phyloP scores from a whole-genome alignment of 92 coral and sea anemone species.

The Heliopora coerulea region DNA sequence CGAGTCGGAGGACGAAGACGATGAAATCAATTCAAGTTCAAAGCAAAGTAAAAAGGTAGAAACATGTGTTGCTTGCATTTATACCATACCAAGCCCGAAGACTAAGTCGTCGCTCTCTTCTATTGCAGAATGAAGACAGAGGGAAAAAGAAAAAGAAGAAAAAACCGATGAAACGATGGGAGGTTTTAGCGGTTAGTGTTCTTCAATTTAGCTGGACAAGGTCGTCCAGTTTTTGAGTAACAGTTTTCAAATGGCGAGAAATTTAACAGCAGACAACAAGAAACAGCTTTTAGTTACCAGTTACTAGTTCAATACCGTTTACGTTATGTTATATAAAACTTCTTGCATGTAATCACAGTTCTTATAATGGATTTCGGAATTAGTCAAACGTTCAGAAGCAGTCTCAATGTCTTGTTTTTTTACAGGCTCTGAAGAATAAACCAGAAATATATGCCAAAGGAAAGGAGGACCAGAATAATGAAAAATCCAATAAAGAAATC shows the following conservation, averaged over 20 bases:
- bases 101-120: not conserved
- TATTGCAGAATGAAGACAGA: conserved; percentile 50
- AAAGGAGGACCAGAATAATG: conserved; percentile 8
- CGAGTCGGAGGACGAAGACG: conserved; percentile 56
- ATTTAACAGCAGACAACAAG: too few relatives aligned
- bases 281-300: too few relatives aligned
- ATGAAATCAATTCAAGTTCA: conserved; percentile 21
- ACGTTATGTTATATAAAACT: too few relatives aligned
- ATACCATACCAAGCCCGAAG: not conserved
- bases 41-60: conserved; percentile 58
- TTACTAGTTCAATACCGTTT: too few relatives aligned
- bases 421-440: conserved; percentile 24
- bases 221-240: too few relatives aligned
- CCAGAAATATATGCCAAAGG: conserved; percentile 35
- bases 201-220: too few relatives aligned
- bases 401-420: conserved; percentile 1
- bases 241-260: too few relatives aligned
- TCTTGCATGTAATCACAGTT: too few relatives aligned
- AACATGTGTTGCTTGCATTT: not conserved
- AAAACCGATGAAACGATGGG: conserved; percentile 84
- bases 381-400: too few relatives aligned
- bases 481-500: not conserved
- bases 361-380: too few relatives aligned
- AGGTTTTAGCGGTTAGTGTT: conserved; percentile 81
- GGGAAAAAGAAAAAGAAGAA: conserved; percentile 78